phyloP scores from a whole-genome alignment of 1,140 invertebrate genomes.

The Drosophila jambulina region DNA sequence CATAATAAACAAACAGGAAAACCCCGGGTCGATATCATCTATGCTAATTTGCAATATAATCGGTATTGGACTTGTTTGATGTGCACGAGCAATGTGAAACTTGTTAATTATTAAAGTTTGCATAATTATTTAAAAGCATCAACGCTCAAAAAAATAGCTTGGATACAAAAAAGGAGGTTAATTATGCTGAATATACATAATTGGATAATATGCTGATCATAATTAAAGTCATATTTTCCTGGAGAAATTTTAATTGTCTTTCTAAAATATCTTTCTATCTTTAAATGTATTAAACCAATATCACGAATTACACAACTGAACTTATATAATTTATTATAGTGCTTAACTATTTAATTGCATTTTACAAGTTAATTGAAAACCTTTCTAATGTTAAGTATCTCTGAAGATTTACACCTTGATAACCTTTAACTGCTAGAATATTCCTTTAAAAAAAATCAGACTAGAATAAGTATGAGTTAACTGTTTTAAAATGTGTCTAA shows the following conservation, averaged over 20 bases:
- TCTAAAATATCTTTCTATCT: too few relatives aligned
- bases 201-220: not conserved
- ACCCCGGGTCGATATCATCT: constrained; percentile 9
- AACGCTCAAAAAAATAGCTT: too few relatives aligned
- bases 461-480: not conserved
- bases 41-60: constrained; percentile 30
- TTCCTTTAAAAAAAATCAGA: not conserved
- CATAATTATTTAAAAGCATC: not conserved
- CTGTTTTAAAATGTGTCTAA: not conserved
- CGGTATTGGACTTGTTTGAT: constrained; percentile 5
- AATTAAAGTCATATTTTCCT: not conserved
- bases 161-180: not conserved
- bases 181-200: not conserved
- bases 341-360: not conserved
- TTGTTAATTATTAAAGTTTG: constrained; percentile 33
- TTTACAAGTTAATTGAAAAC: not conserved
- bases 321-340: too few relatives aligned
- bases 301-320: not conserved
- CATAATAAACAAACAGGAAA: constrained; percentile 20
- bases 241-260: not conserved
- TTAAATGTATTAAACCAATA: not conserved
- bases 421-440: too few relatives aligned
- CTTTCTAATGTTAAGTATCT: not conserved
- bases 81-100: not conserved
- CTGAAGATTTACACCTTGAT: not conserved